phyloP scores from a whole-genome alignment of 1,140 invertebrate genomes.

The Phenacoccus solenopsis region DNA sequence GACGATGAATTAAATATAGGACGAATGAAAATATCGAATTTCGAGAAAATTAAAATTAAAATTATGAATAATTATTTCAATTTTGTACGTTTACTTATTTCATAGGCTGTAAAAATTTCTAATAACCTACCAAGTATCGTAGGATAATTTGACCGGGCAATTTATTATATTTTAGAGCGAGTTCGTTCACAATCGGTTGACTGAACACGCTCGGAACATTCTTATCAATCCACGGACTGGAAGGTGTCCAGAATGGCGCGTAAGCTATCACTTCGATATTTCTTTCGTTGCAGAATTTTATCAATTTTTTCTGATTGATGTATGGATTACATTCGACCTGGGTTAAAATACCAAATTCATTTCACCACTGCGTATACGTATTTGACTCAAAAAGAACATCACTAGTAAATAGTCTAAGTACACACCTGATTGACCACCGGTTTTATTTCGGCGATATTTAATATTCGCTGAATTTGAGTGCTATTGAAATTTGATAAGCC shows the following conservation, averaged over 20 bases:
- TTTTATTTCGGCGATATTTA: conserved; percentile 52
- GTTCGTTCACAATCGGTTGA: conserved; percentile 45
- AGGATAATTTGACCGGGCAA: conserved; percentile 55
- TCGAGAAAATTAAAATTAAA: conserved; percentile 46
- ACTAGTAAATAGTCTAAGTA: too few species aligned
- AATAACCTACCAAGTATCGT: conserved; percentile 40
- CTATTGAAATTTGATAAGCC: conserved; percentile 87
- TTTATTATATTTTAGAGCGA: conserved; percentile 55
- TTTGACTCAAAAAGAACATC: too few species aligned
- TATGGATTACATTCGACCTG: conserved; percentile 78
- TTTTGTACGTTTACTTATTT: neutral
- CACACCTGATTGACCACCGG: conserved; percentile 64
- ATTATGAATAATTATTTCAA: conserved; percentile 10
- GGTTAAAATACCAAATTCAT: conserved; percentile 13
- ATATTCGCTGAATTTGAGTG: conserved; percentile 58
- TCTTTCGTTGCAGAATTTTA: conserved; percentile 52
- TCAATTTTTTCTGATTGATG: conserved; percentile 60
- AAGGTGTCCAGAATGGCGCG: conserved; percentile 61
- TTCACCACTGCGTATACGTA: too few species aligned
- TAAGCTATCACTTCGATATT: conserved; percentile 63
- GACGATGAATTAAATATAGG: conserved; percentile 50
- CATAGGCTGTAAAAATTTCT: neutral
- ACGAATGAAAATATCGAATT: conserved; percentile 54
- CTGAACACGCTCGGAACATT: conserved; percentile 47
- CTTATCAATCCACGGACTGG: conserved; percentile 38